Evolutionary conservation across 2,797 vertebrate species (phyloP), one percentile per base, ranked within the genome.

Genomic region (Fringilla coelebs): DNA sequence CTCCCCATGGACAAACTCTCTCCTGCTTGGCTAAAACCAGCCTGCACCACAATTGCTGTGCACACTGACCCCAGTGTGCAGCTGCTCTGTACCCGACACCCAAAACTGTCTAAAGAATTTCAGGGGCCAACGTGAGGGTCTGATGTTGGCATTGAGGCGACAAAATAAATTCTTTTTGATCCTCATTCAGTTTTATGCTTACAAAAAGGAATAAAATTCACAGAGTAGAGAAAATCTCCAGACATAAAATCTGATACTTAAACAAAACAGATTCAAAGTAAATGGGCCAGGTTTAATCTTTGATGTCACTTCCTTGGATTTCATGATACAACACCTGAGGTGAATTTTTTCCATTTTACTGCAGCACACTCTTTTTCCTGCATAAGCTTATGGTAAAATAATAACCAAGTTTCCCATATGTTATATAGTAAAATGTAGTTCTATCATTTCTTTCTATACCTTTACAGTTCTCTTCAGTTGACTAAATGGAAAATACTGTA

Each of bases 291-390:
- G 75, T 82, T 89, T 94, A 90, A 91, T 94, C 88, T 90, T 95
- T 91, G 93, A 95, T 94, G 93, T 95, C 93, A 91, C 85, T 96
- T 97, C 94, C 89, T 96, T 95, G 88, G 60, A 86, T 96, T 95
- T 97, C 83, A 93, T 63, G 82, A 94, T 54, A 96, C 79, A 92
- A 49, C 79, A 91, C 95, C 93, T 94, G 82, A 96, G 77, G 51
- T 67, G 67, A 90, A 76, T 79, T 82, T 93, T 94, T 94, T 91
- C 94, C 89, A 63, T 91, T 96, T 94, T 96, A 89, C 63, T 93
- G 96, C 92, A 91, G 77, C 82, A 80, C n/a, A 19, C 63, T 94
- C 86, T 94, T 88, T 90, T 90, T 76, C 20, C 54, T 90, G 87
- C 4, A 0, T 94, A 90, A 71, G 86, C 31, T 95, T 77, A 88